phyloP scores from a whole-genome alignment of 1,140 invertebrate species.

The Batillaria attramentaria region DNA sequence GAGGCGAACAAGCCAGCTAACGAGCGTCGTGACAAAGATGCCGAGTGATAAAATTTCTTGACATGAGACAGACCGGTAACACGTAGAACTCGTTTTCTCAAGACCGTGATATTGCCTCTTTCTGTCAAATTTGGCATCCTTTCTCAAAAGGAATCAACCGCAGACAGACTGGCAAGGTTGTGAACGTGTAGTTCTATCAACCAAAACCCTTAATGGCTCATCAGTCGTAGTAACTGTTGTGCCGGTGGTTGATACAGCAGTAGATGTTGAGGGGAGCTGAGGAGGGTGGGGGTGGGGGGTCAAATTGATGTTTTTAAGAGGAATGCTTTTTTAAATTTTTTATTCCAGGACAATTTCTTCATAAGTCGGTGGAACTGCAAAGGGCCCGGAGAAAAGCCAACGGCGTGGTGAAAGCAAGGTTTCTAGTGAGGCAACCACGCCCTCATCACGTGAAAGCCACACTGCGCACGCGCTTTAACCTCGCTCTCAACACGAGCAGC shows the following conservation, averaged over 20 bases:
- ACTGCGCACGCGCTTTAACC: conserved; percentile 24
- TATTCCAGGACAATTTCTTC: conserved; percentile 33
- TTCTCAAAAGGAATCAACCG: too few relatives aligned
- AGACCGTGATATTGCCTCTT: too few relatives aligned
- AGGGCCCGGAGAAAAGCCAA: conserved; percentile 3
- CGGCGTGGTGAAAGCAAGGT: conserved; percentile 21
- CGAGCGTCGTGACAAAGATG: too few relatives aligned
- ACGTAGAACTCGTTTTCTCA: too few relatives aligned
- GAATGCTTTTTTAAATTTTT: not conserved
- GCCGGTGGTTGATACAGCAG: not conserved
- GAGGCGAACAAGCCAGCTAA: too few relatives aligned
- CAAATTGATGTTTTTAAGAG: not conserved
- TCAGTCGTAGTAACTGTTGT: conserved; percentile 4
- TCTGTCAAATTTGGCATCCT: too few relatives aligned
- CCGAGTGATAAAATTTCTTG: too few relatives aligned
- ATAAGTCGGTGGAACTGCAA: conserved; percentile 20
- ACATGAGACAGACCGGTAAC: too few relatives aligned
- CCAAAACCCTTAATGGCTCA: too few relatives aligned
- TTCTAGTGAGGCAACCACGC: conserved; percentile 18
- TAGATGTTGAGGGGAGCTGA: not conserved
- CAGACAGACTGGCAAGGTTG: not conserved
- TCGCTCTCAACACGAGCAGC: conserved; percentile 7
- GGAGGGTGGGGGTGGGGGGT: too few relatives aligned
- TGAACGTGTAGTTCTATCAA: not conserved
- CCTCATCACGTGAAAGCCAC: conserved; percentile 13